Evolutionary conservation across 2,113 vertebrate species (phyloP).

Genomic region (Tychaedon coryphoeus): DNA sequence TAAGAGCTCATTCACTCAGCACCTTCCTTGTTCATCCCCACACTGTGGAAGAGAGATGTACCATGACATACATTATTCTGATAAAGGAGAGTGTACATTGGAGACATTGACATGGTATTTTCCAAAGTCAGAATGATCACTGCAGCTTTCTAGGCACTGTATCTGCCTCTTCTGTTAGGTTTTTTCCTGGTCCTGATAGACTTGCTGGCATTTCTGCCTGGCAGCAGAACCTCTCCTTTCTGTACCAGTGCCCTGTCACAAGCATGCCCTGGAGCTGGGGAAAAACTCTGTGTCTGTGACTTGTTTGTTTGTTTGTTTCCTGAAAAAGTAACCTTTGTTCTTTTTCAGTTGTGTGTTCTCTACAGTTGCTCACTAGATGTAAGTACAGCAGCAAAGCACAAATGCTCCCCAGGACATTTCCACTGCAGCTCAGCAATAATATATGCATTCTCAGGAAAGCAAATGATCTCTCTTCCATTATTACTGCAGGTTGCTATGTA

Average conservation of each 20-base stretch:
- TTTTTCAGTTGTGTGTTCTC: neutral
- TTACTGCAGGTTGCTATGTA: neutral
- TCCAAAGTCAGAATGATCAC: neutral
- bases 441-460: neutral
- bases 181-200: neutral
- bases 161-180: neutral
- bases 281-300: neutral
- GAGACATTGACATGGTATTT: conserved; percentile 1
- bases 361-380: neutral
- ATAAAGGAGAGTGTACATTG: neutral
- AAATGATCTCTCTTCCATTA: neutral
- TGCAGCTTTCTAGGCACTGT: neutral
- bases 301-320: neutral
- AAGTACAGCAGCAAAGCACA: neutral
- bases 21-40: conserved; percentile 63
- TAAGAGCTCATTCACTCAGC: conserved; percentile 58
- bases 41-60: conserved; percentile 38
- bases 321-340: neutral
- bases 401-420: neutral
- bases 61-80: neutral
- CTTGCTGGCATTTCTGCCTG: neutral
- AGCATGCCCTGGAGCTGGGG: neutral
- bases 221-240: neutral
- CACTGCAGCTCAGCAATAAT: neutral
- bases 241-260: neutral